These are phyloP conservation scores for Drosophila ezoana DNA, from an alignment of 2,888 invertebrate genomes.

Conservation along the genomic window DNA sequence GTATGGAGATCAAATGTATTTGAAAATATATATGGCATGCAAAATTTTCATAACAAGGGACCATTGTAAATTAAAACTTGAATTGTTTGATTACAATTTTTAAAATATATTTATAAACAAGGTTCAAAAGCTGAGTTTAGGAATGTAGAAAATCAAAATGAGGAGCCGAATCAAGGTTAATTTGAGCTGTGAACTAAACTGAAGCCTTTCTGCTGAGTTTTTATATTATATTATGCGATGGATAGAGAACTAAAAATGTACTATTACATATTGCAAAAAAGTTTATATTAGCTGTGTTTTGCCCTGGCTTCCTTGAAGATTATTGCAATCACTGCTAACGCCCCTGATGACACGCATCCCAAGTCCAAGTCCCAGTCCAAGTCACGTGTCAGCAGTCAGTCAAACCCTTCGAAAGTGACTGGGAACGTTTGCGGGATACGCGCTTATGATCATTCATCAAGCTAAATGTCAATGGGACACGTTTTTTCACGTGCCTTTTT, in stretches of 20 bases:
- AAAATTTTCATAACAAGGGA: no score
- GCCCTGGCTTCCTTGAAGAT: slow-evolving; percentile 17
- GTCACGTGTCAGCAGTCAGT: slow-evolving; percentile 79
- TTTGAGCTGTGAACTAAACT: no score
- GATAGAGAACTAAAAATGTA: not conserved
- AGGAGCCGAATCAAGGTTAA: no score
- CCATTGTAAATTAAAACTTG: no score
- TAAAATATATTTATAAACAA: no score
- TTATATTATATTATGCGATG: no score
- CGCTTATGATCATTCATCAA: slow-evolving; percentile 75
- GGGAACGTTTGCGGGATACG: slow-evolving; percentile 29
- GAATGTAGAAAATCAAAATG: no score
- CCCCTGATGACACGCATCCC: slow-evolving; percentile 9
- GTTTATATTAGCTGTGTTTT: not conserved
- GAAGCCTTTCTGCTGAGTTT: no score
- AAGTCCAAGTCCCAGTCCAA: slow-evolving; percentile 8
- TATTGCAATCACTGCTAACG: slow-evolving; percentile 31
- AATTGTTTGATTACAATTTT: no score
- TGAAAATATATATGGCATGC: no score
- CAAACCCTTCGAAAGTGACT: slow-evolving; percentile 50
- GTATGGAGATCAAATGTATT: no score
- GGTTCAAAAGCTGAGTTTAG: no score
- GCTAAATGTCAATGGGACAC: slow-evolving; percentile 77
- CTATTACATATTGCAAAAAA: not conserved
- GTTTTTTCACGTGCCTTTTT: slow-evolving; percentile 78